Conservation (phyloP, 2,797 vertebrate genomes). For the Podarcis lilfordi region DNA sequence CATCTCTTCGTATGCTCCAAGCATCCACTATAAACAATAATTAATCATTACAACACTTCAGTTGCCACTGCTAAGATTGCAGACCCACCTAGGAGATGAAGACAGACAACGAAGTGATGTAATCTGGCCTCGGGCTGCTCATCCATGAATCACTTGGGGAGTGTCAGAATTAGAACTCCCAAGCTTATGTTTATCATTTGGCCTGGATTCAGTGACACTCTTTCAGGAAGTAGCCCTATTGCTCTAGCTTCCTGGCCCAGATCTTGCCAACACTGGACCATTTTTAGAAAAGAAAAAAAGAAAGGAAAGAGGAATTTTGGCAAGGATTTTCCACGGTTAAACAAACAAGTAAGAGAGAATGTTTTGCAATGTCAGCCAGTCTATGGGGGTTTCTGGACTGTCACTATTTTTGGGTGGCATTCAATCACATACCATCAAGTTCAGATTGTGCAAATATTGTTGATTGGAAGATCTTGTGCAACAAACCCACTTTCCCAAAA, state of each 20-base stretch:
- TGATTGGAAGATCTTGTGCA: too few species aligned
- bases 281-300: background rate
- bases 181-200: background rate
- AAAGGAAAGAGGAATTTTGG: background rate
- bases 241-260: background rate
- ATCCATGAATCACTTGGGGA: background rate
- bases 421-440: background rate
- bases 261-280: background rate
- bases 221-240: background rate
- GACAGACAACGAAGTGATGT: slow-evolving; percentile 15
- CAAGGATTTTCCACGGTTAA: slow-evolving; percentile 15
- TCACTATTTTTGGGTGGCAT: too few species aligned
- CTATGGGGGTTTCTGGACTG: background rate
- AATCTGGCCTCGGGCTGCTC: background rate
- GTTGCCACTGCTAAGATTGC: background rate
- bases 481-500: too few species aligned
- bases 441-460: too few species aligned
- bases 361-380: background rate
- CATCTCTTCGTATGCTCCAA: slow-evolving; percentile 25
- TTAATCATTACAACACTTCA: background rate
- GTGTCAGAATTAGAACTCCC: background rate
- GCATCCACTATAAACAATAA: background rate
- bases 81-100: background rate
- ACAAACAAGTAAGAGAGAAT: background rate
- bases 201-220: background rate